Base-by-base conservation (phyloP, 2,113 vertebrate species). In the Rhadina sibilatrix region DNA sequence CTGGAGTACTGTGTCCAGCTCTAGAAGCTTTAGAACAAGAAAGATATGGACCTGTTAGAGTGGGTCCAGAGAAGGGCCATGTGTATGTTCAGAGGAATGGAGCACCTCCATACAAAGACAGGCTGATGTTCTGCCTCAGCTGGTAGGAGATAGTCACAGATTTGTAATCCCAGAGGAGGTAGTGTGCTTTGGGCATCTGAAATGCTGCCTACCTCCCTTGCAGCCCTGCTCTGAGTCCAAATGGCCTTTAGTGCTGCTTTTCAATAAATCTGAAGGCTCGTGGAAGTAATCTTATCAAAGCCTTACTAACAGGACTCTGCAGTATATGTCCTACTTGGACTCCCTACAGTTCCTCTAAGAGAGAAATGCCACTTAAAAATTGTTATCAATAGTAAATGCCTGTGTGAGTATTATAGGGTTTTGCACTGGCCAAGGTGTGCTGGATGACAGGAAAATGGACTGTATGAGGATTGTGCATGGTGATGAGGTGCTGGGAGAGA, bases 231-330 rank as follows among this genome's bases (percentile, higher is more conserved):
- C 35, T 42, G 49, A 93, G 44, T 23, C 33, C 27, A 33, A 47
- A 14, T 0, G 1, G 18, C 7, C 27, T 83, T 94, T 60, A 77
- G 22, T 2, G 2, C 35, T 60, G 16, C 14, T 87, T 83, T 77
- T 44, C 0, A 0, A 57, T 83, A 3, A 69, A 52, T 42, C 23
- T 91, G 50, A 54, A 47, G 44, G 38, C 30, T 38, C 0, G 2
- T 9, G 15, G 22, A 87, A 64, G 8, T 24, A 74, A 44, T 25
- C 15, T 24, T 35, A 37, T 14, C 2, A 2, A 63, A 66, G n/a
- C 17, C 22, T 89, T 53, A 42, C 28, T 24, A 42, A 47, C 16
- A 74, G 25, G 28, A 40, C 22, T 27, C 30, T 57, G 37, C 19
- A 24, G 35, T 60, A 11, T 33, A 6, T 50, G 15, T 59, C 47